Evolutionary conservation across 35 echinoderm and acorn worm species (phyloP).

Genomic region (Amphiura filiformis): DNA sequence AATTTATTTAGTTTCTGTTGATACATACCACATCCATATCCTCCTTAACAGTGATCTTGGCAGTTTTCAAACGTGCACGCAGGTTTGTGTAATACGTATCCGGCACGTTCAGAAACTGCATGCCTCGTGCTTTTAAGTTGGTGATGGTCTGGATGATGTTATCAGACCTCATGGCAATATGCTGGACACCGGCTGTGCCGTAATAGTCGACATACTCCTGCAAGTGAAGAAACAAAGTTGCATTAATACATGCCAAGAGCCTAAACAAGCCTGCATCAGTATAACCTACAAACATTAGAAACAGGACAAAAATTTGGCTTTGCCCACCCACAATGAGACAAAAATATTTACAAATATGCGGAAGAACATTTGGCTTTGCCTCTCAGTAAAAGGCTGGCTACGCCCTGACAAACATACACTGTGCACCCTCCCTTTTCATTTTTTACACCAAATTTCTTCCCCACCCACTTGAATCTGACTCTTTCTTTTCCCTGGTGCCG

Average conservation of each 20-base stretch:
- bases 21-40: conserved; percentile 69
- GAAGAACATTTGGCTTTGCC: too few species aligned
- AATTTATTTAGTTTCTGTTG: too few species aligned
- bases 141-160: conserved; percentile 69
- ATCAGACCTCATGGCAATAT: conserved; percentile 81
- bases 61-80: conserved; percentile 52
- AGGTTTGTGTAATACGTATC: conserved; percentile 87
- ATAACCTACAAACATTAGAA: too few species aligned
- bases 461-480: conserved; percentile 98
- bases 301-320: too few species aligned
- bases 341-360: too few species aligned
- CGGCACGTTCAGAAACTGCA: conserved; percentile 76
- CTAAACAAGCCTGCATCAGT: too few species aligned
- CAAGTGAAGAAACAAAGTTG: not conserved
- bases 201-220: conserved; percentile 97
- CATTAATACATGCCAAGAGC: not conserved
- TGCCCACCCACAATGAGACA: too few species aligned
- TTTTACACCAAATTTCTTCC: too few species aligned
- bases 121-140: conserved; percentile 66
- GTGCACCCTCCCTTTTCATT: too few species aligned
- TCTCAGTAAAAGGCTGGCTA: too few species aligned
- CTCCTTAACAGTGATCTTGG: conserved; percentile 71
- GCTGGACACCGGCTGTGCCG: conserved; percentile 89
- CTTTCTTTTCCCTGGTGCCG: conserved; percentile 81
- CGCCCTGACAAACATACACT: too few species aligned